These are phyloP conservation scores for Listrodromus nycthemerus DNA, from an alignment of 2,888 invertebrate species.

Conservation along the genomic window DNA sequence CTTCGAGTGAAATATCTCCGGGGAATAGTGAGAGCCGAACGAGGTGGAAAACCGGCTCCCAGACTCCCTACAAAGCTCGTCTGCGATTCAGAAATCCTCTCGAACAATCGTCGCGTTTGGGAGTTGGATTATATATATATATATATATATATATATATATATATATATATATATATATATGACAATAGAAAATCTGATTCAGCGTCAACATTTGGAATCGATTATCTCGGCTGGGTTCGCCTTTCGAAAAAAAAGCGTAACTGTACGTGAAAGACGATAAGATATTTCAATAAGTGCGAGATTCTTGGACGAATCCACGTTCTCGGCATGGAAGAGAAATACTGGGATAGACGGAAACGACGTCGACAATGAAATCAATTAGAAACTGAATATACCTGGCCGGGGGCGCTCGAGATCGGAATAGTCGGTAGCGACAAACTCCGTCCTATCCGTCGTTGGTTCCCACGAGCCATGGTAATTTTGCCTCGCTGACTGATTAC, in stretches of 20 bases:
- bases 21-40: constrained; percentile 36
- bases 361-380: constrained; percentile 65
- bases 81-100: neutral
- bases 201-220: constrained; percentile 42
- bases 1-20: constrained; percentile 39
- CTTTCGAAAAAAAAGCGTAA: neutral
- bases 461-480: constrained; percentile 10
- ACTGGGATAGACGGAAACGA: neutral
- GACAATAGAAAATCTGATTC: neutral
- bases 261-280: neutral
- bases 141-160: too few relatives aligned
- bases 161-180: too few relatives aligned
- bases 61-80: constrained; percentile 28
- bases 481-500: constrained; percentile 59
- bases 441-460: constrained; percentile 20
- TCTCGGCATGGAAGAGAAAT: neutral
- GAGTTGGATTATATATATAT: too few relatives aligned
- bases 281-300: constrained; percentile 18
- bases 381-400: constrained; percentile 61
- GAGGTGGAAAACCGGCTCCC: constrained; percentile 29
- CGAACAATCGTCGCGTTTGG: constrained; percentile 2
- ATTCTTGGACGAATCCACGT: neutral
- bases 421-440: constrained; percentile 20
- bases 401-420: neutral
- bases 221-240: neutral